Evolutionary conservation across 2,113 vertebrate species (phyloP).

Genomic region (Xiphorhynchus elegans): DNA sequence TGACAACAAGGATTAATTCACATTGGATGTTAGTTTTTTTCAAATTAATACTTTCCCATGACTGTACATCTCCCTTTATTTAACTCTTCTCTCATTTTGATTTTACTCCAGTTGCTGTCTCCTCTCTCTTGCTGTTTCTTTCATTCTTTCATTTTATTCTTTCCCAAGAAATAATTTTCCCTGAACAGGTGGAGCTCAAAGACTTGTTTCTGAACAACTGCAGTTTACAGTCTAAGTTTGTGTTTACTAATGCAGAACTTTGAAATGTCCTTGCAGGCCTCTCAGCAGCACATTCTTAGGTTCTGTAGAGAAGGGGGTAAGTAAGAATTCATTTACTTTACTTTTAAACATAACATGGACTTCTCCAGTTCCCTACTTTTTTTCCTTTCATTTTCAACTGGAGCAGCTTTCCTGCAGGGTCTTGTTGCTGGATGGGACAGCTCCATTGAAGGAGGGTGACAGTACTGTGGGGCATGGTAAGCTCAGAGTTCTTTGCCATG

Average conservation of each 20-base stretch:
- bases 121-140: neutral
- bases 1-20: neutral
- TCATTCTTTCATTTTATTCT: neutral
- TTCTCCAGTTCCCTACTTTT: neutral
- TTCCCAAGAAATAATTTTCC: neutral
- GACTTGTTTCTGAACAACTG: neutral
- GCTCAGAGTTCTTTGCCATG: neutral
- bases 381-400: neutral
- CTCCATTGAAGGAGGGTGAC: neutral
- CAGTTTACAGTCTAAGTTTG: neutral
- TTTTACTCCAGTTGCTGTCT: neutral
- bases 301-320: neutral
- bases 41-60: neutral
- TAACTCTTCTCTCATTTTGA: neutral
- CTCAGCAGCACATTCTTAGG: neutral
- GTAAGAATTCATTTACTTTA: neutral
- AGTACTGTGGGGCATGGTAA: neutral
- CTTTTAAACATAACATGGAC: neutral
- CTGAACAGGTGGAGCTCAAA: neutral
- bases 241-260: neutral
- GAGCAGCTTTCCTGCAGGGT: neutral
- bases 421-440: conserved; percentile 16
- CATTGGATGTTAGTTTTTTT: neutral
- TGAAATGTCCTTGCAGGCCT: neutral
- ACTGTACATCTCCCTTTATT: neutral